Evolutionary conservation across 2,113 vertebrate species (phyloP), one percentile per base, ranked within the genome.

Genomic region (Pseudopodoces humilis): DNA sequence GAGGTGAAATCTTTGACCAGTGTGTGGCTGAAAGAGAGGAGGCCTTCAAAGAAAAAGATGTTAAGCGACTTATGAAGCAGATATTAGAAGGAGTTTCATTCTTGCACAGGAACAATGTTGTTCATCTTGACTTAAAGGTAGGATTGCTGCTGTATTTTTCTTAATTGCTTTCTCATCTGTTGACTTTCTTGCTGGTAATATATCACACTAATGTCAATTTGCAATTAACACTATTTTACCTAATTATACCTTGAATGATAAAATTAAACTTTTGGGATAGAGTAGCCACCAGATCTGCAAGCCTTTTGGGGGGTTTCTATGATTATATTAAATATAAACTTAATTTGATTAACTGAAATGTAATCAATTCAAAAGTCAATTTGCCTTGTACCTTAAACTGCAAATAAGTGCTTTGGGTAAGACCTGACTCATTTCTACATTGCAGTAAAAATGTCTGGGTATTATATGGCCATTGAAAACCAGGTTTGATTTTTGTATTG

Each of bases 111-210:
- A 99, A 98, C 91, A 98, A 98, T 31, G 98, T 99, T 52, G 99
- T 99, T 92, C 99, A 99, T 96, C 98, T 99, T 84, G 99, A 99
- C 92, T 96, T 99, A 83, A 99, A 99, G 97, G 99, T 99, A 97
- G 96, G 95, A 46, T 47, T 81, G 31, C 43, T 88, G 20, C 10
- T 76, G 17, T 59, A 9, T 58, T 67, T 90, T 90, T 67, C 43
- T 59, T 30, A 39, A 33, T 1, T 9, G 4, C 13, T 68, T 76
- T 64, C 13, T 53, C 22, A 37, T 15, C 23, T 87, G 11, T 52
- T 88, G 39, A 8, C 23, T 60, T 50, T 11, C 60, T 56, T 67
- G 17, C 21, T 87, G 33, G 44, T 50, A 39, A 7, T 39, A 19
- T 52, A n/a, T 70, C 46, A 64, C 68, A 13, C 10, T 52, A 63